These are phyloP conservation scores for Semaprochilodus insignis DNA, from an alignment of 2,797 vertebrate species.

Conservation along the genomic window DNA sequence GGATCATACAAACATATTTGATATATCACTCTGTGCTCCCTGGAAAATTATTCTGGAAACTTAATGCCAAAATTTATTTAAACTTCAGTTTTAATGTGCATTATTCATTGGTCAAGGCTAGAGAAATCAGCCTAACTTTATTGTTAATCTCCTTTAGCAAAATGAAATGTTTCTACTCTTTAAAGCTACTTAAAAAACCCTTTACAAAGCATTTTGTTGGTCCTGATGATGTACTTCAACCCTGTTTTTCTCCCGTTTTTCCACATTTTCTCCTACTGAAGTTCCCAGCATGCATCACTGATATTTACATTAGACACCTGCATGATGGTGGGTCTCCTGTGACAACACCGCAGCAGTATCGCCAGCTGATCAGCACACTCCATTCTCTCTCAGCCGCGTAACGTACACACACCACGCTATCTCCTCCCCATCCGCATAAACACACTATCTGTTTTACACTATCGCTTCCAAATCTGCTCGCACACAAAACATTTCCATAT, in stretches of 20 bases:
- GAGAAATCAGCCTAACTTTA: too few relatives aligned
- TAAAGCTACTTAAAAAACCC: too few relatives aligned
- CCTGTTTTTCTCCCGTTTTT: too few relatives aligned
- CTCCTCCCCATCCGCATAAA: not conserved
- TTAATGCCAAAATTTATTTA: too few relatives aligned
- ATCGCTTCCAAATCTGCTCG: conserved; percentile 56
- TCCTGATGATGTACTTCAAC: too few relatives aligned
- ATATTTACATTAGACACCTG: conserved; percentile 62
- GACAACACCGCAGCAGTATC: conserved; percentile 15
- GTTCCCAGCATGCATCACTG: conserved; percentile 49
- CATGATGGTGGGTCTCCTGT: conserved; percentile 34
- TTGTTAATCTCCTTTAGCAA: too few relatives aligned
- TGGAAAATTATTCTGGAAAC: too few relatives aligned
- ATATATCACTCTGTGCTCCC: too few relatives aligned
- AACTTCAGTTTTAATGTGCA: too few relatives aligned
- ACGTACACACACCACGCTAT: conserved; percentile 38
- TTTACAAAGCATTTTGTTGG: not conserved
- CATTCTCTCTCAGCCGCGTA: not conserved
- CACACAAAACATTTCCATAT: conserved; percentile 50
- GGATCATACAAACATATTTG: too few relatives aligned
- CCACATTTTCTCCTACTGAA: conserved; percentile 9
- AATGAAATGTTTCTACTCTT: too few relatives aligned
- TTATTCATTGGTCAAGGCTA: too few relatives aligned
- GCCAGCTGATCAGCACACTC: conserved; percentile 35
- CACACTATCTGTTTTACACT: conserved; percentile 31